These are phyloP conservation scores for Achlya flavicornis DNA, from an alignment of 2,888 invertebrate genomes.

Conservation along the genomic window DNA sequence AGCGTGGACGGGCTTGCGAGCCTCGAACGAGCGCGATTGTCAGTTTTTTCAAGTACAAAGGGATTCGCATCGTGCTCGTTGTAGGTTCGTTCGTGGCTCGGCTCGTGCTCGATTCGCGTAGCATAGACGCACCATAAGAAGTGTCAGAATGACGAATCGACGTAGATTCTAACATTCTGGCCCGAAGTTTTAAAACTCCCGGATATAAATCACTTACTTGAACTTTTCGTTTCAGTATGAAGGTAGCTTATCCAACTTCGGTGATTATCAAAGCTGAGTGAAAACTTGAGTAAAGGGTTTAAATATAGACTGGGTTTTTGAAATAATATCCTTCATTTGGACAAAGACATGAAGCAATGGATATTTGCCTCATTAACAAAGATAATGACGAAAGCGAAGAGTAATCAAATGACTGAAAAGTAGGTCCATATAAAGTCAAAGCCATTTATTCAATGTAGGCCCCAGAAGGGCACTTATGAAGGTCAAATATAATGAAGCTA, in stretches of 20 bases:
- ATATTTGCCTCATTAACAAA: not conserved
- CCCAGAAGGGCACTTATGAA: too few species aligned
- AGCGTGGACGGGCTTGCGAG: too few species aligned
- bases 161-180: not conserved
- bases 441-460: too few species aligned
- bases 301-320: not conserved
- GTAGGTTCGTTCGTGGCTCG: too few species aligned
- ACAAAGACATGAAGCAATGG: not conserved
- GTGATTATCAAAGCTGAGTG: not conserved
- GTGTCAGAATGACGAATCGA: slow-evolving; percentile 2
- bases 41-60: too few species aligned
- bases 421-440: too few species aligned
- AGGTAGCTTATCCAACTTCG: not conserved
- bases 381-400: not conserved
- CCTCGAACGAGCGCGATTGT: too few species aligned
- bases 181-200: not conserved
- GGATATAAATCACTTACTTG: not conserved
- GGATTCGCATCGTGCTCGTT: too few species aligned
- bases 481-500: too few species aligned
- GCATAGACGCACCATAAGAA: too few species aligned
- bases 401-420: too few species aligned
- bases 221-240: slow-evolving; percentile 2
- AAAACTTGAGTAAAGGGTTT: not conserved
- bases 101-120: too few species aligned
- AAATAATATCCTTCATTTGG: not conserved